Conservation (phyloP, 2,888 invertebrate genomes). For the Shargacucullia verbasci region DNA sequence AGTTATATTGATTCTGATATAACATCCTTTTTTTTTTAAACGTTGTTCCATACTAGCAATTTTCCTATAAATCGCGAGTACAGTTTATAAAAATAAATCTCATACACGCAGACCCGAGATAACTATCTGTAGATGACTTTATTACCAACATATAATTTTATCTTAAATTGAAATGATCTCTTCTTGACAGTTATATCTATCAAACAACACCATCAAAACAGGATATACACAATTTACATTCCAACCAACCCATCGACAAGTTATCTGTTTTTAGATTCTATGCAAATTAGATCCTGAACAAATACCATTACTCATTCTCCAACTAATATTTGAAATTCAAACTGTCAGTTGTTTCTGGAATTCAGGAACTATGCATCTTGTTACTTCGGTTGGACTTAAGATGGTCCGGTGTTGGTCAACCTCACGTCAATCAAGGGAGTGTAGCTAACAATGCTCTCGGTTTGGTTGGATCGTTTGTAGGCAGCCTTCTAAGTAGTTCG, state of each 20-base stretch:
- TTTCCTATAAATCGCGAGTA: too few relatives aligned
- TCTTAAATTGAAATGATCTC: too few relatives aligned
- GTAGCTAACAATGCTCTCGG: constrained; percentile 66
- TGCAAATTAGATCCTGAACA: constrained; percentile 62
- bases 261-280: constrained; percentile 48
- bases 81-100: too few relatives aligned
- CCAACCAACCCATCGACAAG: constrained; percentile 22
- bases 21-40: not conserved
- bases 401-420: constrained; percentile 78
- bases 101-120: too few relatives aligned
- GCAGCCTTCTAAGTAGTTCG: constrained; percentile 39
- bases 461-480: constrained; percentile 53
- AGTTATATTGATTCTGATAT: not conserved
- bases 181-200: not conserved
- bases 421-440: constrained; percentile 83
- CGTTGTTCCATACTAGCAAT: too few relatives aligned
- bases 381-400: constrained; percentile 61
- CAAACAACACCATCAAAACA: not conserved
- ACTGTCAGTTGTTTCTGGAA: constrained; percentile 66
- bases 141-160: too few relatives aligned
- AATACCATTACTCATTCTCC: constrained; percentile 74
- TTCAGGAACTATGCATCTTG: constrained; percentile 71
- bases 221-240: constrained; percentile 24
- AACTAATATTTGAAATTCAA: constrained; percentile 75
- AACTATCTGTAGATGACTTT: too few relatives aligned